Conservation (phyloP, 2,797 vertebrate genomes). For the Sphenopsis melanotis region DNA sequence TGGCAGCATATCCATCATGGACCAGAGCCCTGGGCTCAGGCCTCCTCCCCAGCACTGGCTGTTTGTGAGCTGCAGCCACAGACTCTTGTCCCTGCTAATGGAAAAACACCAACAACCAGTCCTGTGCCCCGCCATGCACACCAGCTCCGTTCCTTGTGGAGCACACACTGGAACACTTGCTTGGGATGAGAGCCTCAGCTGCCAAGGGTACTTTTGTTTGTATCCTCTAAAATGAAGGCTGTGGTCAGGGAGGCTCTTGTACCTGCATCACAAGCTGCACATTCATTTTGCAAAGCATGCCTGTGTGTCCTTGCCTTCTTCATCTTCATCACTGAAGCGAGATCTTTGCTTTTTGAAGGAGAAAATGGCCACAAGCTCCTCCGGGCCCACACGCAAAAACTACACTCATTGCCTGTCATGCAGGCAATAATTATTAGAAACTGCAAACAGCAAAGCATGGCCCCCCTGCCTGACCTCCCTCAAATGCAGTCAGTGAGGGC, state of each 20-base stretch:
- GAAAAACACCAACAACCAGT: neutral
- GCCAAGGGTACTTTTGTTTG: neutral
- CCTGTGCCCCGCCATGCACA: fast-evolving
- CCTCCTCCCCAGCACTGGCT: fast-evolving
- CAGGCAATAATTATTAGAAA: neutral
- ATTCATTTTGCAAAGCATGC: fast-evolving
- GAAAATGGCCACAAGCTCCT: neutral
- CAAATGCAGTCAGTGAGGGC: fast-evolving
- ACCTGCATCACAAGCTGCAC: fast-evolving
- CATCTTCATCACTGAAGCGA: neutral
- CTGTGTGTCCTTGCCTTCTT: neutral
- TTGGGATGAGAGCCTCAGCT: fast-evolving
- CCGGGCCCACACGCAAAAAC: neutral
- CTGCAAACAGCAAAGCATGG: neutral
- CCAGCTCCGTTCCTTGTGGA: fast-evolving
- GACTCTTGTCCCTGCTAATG: neutral
- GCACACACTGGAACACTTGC: fast-evolving
- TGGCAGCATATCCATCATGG: fast-evolving
- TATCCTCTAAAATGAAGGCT: neutral
- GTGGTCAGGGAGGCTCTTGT: neutral
- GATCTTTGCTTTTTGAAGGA: fast-evolving
- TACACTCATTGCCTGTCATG: fast-evolving
- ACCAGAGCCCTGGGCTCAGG: neutral
- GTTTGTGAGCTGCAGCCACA: fast-evolving
- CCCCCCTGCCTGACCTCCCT: neutral